Conservation (phyloP, 2,888 invertebrate genomes). For the Luffia ferchaultella region DNA sequence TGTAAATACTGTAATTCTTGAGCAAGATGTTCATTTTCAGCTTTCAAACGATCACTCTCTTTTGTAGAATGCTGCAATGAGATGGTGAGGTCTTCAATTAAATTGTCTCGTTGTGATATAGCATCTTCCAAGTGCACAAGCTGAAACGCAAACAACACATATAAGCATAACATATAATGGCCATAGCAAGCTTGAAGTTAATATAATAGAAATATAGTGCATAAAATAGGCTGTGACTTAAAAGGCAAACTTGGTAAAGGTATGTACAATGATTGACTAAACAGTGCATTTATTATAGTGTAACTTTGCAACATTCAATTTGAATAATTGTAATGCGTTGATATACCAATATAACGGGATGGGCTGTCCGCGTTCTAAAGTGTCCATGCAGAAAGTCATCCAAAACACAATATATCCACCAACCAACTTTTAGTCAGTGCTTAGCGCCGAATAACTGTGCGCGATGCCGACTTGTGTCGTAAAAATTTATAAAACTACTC, state of each 20-base stretch:
- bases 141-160: conserved; percentile 65
- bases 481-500: too few relatives aligned
- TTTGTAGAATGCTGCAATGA: conserved; percentile 73
- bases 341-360: too few relatives aligned
- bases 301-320: too few relatives aligned
- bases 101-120: conserved; percentile 71
- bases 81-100: conserved; percentile 76
- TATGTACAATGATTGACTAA: too few relatives aligned
- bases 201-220: not conserved
- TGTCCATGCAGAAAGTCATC: too few relatives aligned
- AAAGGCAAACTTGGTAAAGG: not conserved
- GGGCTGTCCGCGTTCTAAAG: too few relatives aligned
- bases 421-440: too few relatives aligned
- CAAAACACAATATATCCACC: too few relatives aligned
- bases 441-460: too few relatives aligned
- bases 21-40: conserved; percentile 68
- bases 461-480: too few relatives aligned
- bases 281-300: too few relatives aligned
- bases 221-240: not conserved
- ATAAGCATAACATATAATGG: conserved; percentile 2
- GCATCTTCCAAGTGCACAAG: conserved; percentile 77
- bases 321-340: too few relatives aligned
- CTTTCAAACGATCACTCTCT: conserved; percentile 68
- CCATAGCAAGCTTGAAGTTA: not conserved
- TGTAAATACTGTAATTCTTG: conserved; percentile 65